These are phyloP conservation scores for Aricia artaxerxes DNA, from an alignment of 2,888 invertebrate species.

Conservation along the genomic window DNA sequence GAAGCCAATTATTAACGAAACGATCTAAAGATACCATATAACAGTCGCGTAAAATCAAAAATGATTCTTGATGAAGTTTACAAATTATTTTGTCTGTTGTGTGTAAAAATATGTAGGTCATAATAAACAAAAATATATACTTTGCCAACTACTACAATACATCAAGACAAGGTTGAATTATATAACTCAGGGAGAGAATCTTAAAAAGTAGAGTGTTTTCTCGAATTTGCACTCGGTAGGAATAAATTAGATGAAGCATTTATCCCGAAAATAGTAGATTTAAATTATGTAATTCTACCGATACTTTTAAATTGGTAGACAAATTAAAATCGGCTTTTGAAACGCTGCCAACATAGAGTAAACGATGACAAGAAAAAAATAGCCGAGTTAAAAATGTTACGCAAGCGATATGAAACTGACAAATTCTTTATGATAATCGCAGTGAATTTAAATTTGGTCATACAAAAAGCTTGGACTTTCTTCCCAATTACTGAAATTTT, in stretches of 20 bases:
- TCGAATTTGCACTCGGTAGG: background rate
- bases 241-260: conserved; percentile 7
- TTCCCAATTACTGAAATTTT: background rate
- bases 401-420: conserved; percentile 42
- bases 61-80: background rate
- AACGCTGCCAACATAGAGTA: conserved; percentile 63
- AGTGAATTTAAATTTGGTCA: background rate
- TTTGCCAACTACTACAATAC: conserved; percentile 21
- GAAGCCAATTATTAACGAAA: background rate
- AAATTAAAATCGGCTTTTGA: conserved; percentile 59
- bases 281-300: conserved; percentile 36
- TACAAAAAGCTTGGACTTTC: background rate
- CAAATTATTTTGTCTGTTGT: conserved; percentile 1
- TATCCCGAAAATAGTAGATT: conserved; percentile 20
- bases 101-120: conserved; percentile 27
- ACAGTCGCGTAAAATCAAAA: background rate
- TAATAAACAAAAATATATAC: conserved; percentile 22
- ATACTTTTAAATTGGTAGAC: conserved; percentile 39
- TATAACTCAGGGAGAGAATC: background rate
- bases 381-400: conserved; percentile 67
- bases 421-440: conserved; percentile 43
- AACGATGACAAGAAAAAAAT: conserved; percentile 73
- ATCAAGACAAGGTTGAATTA: conserved; percentile 12
- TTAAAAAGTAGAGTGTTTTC: background rate
- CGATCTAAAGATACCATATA: background rate